Evolutionary conservation across 2,113 vertebrate genomes (phyloP).

Genomic region (Chroicocephalus ridibundus): DNA sequence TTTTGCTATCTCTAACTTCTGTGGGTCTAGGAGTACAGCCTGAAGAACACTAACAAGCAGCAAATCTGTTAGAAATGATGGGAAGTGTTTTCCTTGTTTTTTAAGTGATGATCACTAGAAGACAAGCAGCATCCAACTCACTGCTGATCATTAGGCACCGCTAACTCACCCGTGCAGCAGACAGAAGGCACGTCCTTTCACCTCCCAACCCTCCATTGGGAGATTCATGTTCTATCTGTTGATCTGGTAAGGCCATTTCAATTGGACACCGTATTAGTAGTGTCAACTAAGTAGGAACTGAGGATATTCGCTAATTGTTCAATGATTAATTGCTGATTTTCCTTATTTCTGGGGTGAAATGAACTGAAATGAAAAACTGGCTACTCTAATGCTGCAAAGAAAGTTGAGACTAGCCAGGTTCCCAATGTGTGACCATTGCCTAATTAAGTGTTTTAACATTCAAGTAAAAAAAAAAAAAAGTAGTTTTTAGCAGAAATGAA

Average conservation of each 20-base stretch:
- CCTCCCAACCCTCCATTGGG: not conserved
- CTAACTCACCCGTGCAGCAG: not conserved
- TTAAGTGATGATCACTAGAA: not conserved
- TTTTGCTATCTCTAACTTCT: not conserved
- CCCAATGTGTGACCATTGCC: not conserved
- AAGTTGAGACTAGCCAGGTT: not conserved
- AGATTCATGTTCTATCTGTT: not conserved
- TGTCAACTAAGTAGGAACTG: not conserved
- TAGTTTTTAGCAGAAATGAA: conserved; percentile 29
- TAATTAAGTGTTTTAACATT: not conserved
- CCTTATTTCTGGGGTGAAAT: not conserved
- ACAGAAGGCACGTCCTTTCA: not conserved
- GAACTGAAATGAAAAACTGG: not conserved
- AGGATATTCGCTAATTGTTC: not conserved
- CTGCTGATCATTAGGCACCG: not conserved
- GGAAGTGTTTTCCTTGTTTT: not conserved
- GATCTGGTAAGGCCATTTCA: not conserved
- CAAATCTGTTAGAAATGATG: not conserved
- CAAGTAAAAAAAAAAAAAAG: not conserved
- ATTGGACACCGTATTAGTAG: not conserved
- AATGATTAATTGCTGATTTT: not conserved
- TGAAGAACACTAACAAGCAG: not conserved
- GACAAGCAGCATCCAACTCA: not conserved
- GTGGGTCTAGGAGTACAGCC: not conserved
- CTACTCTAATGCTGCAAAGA: not conserved